Conservation (phyloP, 2,797 vertebrate genomes). For the Chaenodraco wilsoni region DNA sequence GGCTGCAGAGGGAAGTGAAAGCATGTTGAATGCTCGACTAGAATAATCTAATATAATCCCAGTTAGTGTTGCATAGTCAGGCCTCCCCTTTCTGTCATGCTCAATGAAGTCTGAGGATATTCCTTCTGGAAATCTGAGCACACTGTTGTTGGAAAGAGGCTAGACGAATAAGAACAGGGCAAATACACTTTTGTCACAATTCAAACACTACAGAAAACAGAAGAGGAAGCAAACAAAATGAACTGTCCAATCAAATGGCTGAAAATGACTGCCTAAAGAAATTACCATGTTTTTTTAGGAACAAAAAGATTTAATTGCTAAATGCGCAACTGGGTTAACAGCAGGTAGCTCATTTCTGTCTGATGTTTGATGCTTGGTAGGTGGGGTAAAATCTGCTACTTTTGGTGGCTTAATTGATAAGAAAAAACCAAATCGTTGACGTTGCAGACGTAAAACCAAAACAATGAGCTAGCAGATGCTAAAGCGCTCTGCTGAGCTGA, state of each 20-base stretch:
- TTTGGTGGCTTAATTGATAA: background rate
- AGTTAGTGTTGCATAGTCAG: background rate
- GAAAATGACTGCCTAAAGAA: too few species aligned
- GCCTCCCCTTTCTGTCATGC: background rate
- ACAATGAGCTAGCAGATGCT: background rate
- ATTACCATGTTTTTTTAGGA: too few species aligned
- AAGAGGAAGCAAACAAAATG: background rate
- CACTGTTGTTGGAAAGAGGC: conserved; percentile 6
- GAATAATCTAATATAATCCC: background rate
- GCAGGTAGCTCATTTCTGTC: too few species aligned
- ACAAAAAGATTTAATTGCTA: too few species aligned
- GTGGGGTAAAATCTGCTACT: background rate
- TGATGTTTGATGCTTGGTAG: too few species aligned
- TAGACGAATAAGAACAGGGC: background rate
- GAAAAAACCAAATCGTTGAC: too few species aligned
- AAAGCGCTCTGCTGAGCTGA: background rate
- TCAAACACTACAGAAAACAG: background rate
- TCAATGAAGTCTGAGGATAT: background rate
- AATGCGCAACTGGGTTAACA: too few species aligned
- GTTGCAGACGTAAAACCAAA: background rate
- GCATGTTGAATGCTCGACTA: background rate
- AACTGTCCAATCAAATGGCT: too few species aligned
- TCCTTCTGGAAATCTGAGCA: background rate
- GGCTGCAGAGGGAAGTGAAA: conserved; percentile 7
- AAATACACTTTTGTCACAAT: too few species aligned